Conservation (phyloP, 2,888 invertebrate genomes). For the Conops quadrifasciatus region DNA sequence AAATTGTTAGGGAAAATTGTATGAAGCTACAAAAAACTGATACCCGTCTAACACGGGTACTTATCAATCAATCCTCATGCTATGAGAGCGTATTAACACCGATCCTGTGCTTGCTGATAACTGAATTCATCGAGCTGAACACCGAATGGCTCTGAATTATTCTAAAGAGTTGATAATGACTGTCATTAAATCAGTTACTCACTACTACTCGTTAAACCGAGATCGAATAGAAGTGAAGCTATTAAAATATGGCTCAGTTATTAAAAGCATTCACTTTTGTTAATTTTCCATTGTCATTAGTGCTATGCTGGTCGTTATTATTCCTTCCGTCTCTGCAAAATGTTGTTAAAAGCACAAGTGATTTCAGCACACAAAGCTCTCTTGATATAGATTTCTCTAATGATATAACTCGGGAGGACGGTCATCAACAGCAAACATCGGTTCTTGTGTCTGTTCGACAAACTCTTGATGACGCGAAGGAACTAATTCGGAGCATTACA, state of each 20-base stretch:
- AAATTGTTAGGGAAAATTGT: too few relatives aligned
- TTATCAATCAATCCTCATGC: too few relatives aligned
- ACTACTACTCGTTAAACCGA: not conserved
- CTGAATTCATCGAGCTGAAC: not conserved
- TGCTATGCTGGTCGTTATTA: not conserved
- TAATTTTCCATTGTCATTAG: not conserved
- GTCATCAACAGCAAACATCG: not conserved
- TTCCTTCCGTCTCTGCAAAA: too few relatives aligned
- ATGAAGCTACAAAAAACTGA: too few relatives aligned
- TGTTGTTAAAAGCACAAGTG: not conserved
- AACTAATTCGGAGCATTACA: conserved; percentile 38
- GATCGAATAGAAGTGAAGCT: conserved; percentile 3
- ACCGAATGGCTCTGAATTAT: too few relatives aligned
- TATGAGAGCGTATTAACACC: too few relatives aligned
- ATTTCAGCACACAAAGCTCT: not conserved
- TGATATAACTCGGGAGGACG: not conserved
- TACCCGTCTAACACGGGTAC: too few relatives aligned
- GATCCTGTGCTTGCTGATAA: conserved; percentile 10
- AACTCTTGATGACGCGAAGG: conserved; percentile 40
- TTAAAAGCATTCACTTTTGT: not conserved
- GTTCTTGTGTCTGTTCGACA: conserved; percentile 22
- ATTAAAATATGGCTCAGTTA: not conserved
- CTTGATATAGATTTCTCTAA: not conserved
- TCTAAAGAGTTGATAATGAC: conserved; percentile 3
- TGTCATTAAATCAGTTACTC: conserved; percentile 4